These are phyloP conservation scores for Shinisaurus crocodilurus DNA, from an alignment of 2,113 vertebrate genomes.

Conservation along the genomic window DNA sequence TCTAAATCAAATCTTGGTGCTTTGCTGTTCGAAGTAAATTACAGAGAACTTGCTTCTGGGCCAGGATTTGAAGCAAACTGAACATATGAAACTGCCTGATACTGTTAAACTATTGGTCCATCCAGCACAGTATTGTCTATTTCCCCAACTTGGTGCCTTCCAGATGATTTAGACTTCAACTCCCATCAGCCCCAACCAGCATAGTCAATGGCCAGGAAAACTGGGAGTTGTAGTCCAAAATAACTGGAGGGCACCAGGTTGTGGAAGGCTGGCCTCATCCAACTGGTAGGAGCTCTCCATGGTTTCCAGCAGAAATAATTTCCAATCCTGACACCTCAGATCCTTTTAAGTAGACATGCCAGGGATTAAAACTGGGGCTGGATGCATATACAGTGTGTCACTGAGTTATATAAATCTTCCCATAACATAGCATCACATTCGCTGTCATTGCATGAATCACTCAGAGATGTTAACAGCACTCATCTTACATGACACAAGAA, in stretches of 20 bases:
- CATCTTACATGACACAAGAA: neutral
- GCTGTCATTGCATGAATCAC: neutral
- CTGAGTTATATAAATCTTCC: neutral
- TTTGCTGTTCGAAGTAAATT: neutral
- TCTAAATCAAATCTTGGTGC: neutral
- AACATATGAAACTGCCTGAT: neutral
- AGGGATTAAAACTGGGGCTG: neutral
- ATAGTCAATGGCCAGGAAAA: too few species aligned
- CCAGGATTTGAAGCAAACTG: neutral
- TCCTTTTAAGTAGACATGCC: neutral
- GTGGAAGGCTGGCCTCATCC: too few species aligned
- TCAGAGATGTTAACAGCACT: neutral
- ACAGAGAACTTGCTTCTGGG: neutral
- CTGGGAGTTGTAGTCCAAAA: too few species aligned
- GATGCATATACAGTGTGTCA: neutral
- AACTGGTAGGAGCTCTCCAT: neutral
- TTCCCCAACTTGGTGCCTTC: too few species aligned
- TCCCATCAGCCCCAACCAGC: too few species aligned
- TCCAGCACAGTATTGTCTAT: neutral
- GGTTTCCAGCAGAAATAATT: too few species aligned
- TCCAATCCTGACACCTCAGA: too few species aligned
- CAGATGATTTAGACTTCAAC: too few species aligned
- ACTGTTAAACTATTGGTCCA: neutral
- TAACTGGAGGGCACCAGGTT: too few species aligned
- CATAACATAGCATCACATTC: neutral